Percentiles rank a stretch among this genome's conserved stretches.
phyloP scores from a whole-genome alignment of 2,888 invertebrate genomes.

The Acanthopleura granulata region DNA sequence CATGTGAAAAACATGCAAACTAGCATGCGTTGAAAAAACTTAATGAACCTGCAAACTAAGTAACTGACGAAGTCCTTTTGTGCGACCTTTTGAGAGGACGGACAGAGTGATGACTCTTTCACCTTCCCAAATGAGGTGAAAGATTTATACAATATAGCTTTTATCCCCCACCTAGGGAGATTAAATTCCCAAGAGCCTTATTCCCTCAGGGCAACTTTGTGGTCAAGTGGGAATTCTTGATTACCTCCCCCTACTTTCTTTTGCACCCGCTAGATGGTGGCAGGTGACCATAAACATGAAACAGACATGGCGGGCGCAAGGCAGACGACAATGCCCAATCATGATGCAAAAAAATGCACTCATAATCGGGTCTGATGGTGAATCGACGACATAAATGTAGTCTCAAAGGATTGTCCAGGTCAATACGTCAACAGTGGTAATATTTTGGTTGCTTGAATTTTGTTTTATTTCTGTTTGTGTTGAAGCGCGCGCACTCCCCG shows the following conservation, averaged over 20 bases:
- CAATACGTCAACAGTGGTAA: constrained; percentile 11
- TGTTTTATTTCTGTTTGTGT: constrained; percentile 1
- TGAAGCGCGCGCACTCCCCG: constrained; percentile 4
- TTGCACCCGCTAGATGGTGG: constrained; percentile 13
- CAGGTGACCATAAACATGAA: constrained; percentile 20
- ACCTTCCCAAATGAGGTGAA: too few relatives aligned
- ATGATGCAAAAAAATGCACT: constrained; percentile 20
- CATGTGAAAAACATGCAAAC: too few relatives aligned
- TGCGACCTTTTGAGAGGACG: too few relatives aligned
- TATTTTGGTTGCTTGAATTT: not conserved
- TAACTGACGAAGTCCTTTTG: too few relatives aligned
- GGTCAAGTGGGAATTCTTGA: constrained; percentile 14
- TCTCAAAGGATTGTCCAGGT: constrained; percentile 16
- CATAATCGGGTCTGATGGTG: constrained; percentile 11
- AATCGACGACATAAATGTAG: constrained; percentile 11
- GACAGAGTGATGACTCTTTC: too few relatives aligned
- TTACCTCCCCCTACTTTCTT: constrained; percentile 16
- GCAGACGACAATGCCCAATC: constrained; percentile 19
- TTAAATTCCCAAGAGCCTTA: not conserved
- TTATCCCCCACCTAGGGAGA: not conserved
- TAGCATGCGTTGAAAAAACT: too few relatives aligned
- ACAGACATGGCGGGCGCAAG: constrained; percentile 20
- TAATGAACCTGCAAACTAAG: too few relatives aligned
- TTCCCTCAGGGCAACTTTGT: not conserved
- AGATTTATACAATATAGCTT: too few relatives aligned